phyloP scores from a whole-genome alignment of 2,113 vertebrate species.

The Myrmecobius fasciatus region DNA sequence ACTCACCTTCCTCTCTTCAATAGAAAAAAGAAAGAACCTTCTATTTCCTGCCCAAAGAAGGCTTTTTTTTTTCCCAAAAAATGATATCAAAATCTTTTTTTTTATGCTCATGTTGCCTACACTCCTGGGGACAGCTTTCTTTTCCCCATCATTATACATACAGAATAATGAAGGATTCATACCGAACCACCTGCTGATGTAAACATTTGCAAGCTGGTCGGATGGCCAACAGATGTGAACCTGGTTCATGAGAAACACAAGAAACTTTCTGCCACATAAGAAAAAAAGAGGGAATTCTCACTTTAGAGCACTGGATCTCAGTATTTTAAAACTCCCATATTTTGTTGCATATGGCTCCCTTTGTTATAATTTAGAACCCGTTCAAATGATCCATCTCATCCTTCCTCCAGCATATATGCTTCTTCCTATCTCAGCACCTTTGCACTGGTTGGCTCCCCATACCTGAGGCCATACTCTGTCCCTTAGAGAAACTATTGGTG shows the following conservation, averaged over 20 bases:
- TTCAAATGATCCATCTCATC: too few species aligned
- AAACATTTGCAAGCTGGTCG: conserved; percentile 33
- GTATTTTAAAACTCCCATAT: too few species aligned
- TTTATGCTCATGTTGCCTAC: conserved; percentile 57
- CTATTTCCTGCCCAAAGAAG: conserved; percentile 41
- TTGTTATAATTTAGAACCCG: too few species aligned
- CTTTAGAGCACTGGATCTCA: neutral
- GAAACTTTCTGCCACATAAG: conserved; percentile 41
- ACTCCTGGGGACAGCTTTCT: conserved; percentile 44
- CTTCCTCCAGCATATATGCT: too few species aligned
- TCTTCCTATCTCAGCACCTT: too few species aligned
- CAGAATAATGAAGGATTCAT: conserved; percentile 55
- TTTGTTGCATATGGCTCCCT: too few species aligned
- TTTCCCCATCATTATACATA: conserved; percentile 4
- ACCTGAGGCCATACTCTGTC: too few species aligned
- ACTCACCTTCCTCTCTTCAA: conserved; percentile 61
- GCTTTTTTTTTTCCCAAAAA: conserved; percentile 30
- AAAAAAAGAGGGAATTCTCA: neutral
- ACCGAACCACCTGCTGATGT: conserved; percentile 57
- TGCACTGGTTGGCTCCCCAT: too few species aligned
- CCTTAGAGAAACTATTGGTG: too few species aligned
- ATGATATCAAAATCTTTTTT: conserved; percentile 47
- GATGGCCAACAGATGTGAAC: conserved; percentile 36
- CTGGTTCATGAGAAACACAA: neutral
- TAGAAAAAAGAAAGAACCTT: conserved; percentile 54